These are phyloP conservation scores for Dinoponera quadriceps DNA, from an alignment of 1,140 invertebrate genomes.

Conservation along the genomic window DNA sequence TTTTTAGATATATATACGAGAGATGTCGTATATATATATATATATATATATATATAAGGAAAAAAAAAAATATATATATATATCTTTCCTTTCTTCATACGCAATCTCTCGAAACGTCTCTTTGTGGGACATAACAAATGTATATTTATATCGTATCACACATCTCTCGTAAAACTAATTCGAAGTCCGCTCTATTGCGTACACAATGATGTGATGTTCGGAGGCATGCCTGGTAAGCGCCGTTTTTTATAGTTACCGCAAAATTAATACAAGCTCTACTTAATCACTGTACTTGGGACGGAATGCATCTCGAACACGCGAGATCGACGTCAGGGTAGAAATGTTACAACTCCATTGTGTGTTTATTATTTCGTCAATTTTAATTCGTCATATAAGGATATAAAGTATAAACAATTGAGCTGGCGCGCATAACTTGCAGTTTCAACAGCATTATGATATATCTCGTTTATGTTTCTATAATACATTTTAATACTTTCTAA, in stretches of 20 bases:
- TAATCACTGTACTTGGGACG: background rate
- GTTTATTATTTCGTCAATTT: slow-evolving; percentile 25
- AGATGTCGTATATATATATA: no score
- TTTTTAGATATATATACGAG: slow-evolving; percentile 40
- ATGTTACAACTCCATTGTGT: slow-evolving; percentile 25
- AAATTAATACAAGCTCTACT: slow-evolving; percentile 22
- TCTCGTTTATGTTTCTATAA: slow-evolving; percentile 22
- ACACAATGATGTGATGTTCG: background rate
- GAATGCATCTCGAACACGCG: background rate
- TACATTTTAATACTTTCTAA: slow-evolving; percentile 45
- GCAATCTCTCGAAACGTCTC: slow-evolving; percentile 2
- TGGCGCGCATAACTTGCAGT: slow-evolving; percentile 31
- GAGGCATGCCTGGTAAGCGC: background rate
- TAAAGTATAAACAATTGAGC: slow-evolving; percentile 59
- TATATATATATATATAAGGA: no score
- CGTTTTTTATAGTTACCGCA: slow-evolving; percentile 33
- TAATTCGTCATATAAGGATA: slow-evolving; percentile 59
- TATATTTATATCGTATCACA: background rate
- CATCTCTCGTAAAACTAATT: slow-evolving; percentile 18
- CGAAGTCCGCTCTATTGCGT: background rate
- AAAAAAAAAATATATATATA: no score
- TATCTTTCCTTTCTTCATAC: background rate
- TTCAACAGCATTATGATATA: slow-evolving; percentile 47
- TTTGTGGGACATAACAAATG: slow-evolving; percentile 19
- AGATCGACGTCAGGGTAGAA: slow-evolving; percentile 25